Conservation (phyloP, 1,140 invertebrate genomes). For the Ceratoteleas bidentatus region DNA sequence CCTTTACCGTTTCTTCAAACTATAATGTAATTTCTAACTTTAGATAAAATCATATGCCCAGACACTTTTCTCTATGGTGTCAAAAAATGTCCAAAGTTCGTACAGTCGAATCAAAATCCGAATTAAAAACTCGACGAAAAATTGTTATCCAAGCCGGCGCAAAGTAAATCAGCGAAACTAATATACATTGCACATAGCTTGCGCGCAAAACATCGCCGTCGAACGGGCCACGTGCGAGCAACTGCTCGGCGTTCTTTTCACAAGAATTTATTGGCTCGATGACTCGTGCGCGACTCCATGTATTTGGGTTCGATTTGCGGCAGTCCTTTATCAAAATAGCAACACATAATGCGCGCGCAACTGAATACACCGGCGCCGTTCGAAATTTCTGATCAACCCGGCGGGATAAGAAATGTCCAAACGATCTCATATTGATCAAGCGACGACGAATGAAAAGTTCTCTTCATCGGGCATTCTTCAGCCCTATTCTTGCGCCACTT, state of each 20-base stretch:
- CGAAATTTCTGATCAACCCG: conserved; percentile 38
- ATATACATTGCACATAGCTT: conserved; percentile 37
- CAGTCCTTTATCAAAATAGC: conserved; percentile 35
- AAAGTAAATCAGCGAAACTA: conserved; percentile 31
- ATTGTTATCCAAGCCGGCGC: not conserved
- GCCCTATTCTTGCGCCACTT: conserved; percentile 43
- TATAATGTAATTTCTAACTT: too few relatives aligned
- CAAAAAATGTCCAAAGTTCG: too few relatives aligned
- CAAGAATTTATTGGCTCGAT: conserved; percentile 40
- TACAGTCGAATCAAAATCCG: too few relatives aligned
- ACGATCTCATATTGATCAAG: conserved; percentile 53
- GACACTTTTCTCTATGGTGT: too few relatives aligned
- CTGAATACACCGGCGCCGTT: conserved; percentile 18
- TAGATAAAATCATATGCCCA: too few relatives aligned
- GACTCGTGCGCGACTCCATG: conserved; percentile 29
- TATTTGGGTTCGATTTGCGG: conserved; percentile 36
- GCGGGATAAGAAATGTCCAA: conserved; percentile 39
- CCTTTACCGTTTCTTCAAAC: too few relatives aligned
- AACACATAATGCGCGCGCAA: conserved; percentile 23
- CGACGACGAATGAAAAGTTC: conserved; percentile 42
- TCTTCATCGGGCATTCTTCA: conserved; percentile 56
- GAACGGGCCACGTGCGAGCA: conserved; percentile 25
- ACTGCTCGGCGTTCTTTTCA: conserved; percentile 35
- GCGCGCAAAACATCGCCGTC: conserved; percentile 18
- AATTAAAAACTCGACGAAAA: too few relatives aligned